Evolutionary conservation across 1,140 invertebrate genomes (phyloP).

Genomic region (Conus ventricosus): DNA sequence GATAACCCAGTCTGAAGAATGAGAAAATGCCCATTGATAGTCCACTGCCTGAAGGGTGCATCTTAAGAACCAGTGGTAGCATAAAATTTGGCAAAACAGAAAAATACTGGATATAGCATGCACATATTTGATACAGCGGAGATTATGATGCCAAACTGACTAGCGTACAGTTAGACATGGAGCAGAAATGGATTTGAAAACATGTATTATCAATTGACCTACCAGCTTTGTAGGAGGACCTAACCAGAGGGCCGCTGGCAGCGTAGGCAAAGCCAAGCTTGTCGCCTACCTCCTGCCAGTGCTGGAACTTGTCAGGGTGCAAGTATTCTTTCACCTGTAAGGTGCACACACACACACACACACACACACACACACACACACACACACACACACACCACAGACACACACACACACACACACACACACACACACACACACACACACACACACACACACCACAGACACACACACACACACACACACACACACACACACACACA

Average conservation of each 20-base stretch:
- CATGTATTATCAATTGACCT: neutral
- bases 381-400: neutral
- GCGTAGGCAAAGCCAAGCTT: constrained; percentile 96
- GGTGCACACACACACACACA: neutral
- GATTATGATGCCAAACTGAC: too few species aligned
- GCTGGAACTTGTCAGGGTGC: constrained; percentile 94
- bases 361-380: neutral
- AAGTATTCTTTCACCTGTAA: constrained; percentile 88
- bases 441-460: neutral
- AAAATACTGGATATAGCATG: too few species aligned
- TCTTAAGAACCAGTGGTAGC: too few species aligned
- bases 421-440: neutral
- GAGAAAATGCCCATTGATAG: too few species aligned
- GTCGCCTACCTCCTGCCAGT: constrained; percentile 91
- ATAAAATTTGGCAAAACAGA: too few species aligned
- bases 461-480: neutral
- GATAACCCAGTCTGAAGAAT: too few species aligned
- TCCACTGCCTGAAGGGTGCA: too few species aligned
- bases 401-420: neutral
- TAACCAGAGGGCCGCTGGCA: constrained; percentile 96
- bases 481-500: neutral
- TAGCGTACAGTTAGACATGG: too few species aligned
- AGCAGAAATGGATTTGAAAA: too few species aligned
- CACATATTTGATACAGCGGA: too few species aligned
- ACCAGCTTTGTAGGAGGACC: constrained; percentile 98